Evolutionary conservation across 2,888 invertebrate species (phyloP).

Genomic region (Ectemnius continuus): DNA sequence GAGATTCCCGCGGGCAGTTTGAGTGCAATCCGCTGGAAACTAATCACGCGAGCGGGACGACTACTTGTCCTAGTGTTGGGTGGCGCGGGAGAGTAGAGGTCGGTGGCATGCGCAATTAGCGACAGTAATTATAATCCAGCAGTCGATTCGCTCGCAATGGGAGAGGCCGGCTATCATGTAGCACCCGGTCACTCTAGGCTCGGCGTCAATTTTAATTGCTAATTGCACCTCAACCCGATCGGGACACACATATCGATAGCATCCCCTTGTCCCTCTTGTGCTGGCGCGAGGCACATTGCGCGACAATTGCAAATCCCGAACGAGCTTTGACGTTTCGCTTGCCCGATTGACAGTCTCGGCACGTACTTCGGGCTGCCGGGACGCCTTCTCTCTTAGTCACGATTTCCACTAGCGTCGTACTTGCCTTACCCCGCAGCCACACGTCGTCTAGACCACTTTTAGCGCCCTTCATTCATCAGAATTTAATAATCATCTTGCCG

Average conservation of each 20-base stretch:
- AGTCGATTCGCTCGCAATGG: conserved; percentile 52
- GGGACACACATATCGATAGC: no score
- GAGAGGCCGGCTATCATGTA: conserved; percentile 46
- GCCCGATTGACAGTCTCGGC: no score
- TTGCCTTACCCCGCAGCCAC: no score
- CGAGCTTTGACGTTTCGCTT: conserved; percentile 41
- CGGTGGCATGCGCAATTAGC: conserved; percentile 56
- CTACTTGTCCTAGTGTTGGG: not conserved
- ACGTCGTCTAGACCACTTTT: no score
- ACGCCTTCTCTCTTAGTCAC: no score
- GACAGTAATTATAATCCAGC: conserved; percentile 63
- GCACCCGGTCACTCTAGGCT: conserved; percentile 56
- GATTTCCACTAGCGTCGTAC: no score
- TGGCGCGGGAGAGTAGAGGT: conserved; percentile 4
- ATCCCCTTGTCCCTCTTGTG: no score
- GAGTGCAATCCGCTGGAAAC: conserved; percentile 20
- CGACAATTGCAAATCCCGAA: conserved; percentile 52
- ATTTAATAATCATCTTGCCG: no score
- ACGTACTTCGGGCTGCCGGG: no score
- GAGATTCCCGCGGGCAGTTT: conserved; percentile 39
- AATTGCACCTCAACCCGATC: conserved; percentile 49
- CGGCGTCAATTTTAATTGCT: conserved; percentile 61
- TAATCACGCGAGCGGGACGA: conserved; percentile 27
- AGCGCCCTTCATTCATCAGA: no score
- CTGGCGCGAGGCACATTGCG: conserved; percentile 9